These are phyloP conservation scores for Balearica regulorum DNA, from an alignment of 2,797 vertebrate genomes.

Conservation along the genomic window DNA sequence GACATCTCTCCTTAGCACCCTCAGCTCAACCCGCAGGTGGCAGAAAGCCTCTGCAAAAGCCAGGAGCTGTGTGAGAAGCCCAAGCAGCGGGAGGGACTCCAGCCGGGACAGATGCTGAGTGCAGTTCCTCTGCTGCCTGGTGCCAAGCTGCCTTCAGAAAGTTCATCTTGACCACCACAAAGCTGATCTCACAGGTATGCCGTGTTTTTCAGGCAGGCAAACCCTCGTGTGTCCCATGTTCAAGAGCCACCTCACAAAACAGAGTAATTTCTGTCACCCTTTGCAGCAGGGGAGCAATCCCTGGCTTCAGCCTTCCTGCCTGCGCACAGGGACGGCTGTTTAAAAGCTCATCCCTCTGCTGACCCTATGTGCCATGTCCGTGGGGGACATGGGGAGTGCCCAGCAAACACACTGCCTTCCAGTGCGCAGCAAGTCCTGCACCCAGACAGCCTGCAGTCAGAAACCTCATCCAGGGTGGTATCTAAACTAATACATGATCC, in stretches of 20 bases:
- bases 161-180: not conserved
- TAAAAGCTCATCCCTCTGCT: not conserved
- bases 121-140: rapidly evolving
- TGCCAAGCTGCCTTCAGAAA: not conserved
- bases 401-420: not conserved
- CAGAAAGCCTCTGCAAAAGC: not conserved
- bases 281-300: not conserved
- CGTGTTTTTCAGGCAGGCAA: not conserved
- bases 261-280: not conserved
- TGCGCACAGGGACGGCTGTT: not conserved
- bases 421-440: not conserved
- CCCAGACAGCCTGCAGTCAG: not conserved
- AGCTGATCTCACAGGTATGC: no score
- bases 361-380: rapidly evolving
- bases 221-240: not conserved
- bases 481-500: not conserved
- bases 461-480: not conserved
- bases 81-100: not conserved
- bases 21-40: not conserved
- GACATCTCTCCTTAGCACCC: not conserved
- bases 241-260: not conserved
- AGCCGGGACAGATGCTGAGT: not conserved
- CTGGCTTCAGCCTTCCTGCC: rapidly evolving
- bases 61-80: not conserved
- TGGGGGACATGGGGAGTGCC: not conserved